These are phyloP conservation scores for Myrmecophaga tridactyla DNA, from an alignment of 2,113 vertebrate species.

Conservation along the genomic window DNA sequence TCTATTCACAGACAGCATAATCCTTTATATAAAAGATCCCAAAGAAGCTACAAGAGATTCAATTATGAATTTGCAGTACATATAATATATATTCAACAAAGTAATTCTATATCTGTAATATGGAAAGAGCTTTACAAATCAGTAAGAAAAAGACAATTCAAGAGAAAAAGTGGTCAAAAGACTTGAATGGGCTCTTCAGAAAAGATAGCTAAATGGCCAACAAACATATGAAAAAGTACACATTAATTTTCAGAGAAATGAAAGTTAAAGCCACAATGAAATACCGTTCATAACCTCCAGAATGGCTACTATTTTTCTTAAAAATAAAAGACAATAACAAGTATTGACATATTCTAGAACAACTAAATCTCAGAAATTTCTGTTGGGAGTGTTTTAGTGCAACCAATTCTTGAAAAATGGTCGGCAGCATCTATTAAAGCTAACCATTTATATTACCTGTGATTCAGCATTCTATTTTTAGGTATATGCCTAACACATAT, in stretches of 20 bases:
- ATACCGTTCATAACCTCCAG: background rate
- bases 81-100: background rate
- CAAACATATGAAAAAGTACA: background rate
- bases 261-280: constrained; percentile 32
- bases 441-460: background rate
- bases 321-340: background rate
- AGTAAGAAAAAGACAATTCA: background rate
- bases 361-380: constrained; percentile 16
- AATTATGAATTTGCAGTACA: no score
- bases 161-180: background rate
- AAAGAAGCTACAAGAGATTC: no score
- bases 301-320: background rate
- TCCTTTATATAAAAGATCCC: no score
- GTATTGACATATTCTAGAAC: background rate
- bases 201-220: background rate
- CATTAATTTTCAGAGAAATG: background rate
- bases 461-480: background rate
- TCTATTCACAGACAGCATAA: no score
- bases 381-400: background rate
- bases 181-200: background rate
- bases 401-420: background rate
- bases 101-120: background rate
- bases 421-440: background rate
- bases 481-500: background rate
- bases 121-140: constrained; percentile 10